phyloP scores from a whole-genome alignment of 2,113 vertebrate genomes.

The Rattus norvegicus region DNA sequence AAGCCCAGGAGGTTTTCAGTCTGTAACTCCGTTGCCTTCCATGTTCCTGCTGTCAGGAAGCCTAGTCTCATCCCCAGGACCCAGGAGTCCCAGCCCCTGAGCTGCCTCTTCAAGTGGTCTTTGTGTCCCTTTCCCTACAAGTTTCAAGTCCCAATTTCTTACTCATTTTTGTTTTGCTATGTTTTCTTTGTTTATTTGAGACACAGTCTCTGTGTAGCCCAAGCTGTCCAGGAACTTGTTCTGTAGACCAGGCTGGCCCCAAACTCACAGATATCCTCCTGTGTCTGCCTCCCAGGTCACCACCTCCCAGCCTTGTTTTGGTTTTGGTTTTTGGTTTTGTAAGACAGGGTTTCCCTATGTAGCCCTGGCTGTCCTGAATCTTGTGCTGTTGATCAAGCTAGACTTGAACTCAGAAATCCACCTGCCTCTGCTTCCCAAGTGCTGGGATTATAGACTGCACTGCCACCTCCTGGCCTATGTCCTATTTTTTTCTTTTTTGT shows the following conservation, averaged over 20 bases:
- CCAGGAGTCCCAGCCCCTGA: neutral
- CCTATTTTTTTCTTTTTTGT: neutral
- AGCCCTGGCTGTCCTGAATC: neutral
- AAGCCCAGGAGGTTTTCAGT: neutral
- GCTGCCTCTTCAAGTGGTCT: neutral
- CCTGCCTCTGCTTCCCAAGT: neutral
- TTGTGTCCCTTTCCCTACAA: neutral
- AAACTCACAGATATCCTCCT: neutral
- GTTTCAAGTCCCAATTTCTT: neutral
- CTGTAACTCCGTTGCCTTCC: fast-evolving
- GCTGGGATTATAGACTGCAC: neutral
- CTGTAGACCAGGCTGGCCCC: neutral
- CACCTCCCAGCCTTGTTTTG: too few species aligned
- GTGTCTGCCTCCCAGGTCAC: neutral
- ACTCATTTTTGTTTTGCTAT: too few species aligned
- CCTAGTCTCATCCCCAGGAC: neutral
- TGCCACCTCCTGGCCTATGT: neutral
- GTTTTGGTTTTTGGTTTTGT: neutral
- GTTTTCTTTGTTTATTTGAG: neutral
- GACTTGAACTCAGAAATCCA: neutral
- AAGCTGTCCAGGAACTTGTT: neutral
- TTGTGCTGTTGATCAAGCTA: neutral
- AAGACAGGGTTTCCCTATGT: neutral
- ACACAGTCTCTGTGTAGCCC: neutral
- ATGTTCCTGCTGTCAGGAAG: neutral